These are phyloP conservation scores for Gryllus longicercus DNA, from an alignment of 2,888 invertebrate genomes.

Conservation along the genomic window DNA sequence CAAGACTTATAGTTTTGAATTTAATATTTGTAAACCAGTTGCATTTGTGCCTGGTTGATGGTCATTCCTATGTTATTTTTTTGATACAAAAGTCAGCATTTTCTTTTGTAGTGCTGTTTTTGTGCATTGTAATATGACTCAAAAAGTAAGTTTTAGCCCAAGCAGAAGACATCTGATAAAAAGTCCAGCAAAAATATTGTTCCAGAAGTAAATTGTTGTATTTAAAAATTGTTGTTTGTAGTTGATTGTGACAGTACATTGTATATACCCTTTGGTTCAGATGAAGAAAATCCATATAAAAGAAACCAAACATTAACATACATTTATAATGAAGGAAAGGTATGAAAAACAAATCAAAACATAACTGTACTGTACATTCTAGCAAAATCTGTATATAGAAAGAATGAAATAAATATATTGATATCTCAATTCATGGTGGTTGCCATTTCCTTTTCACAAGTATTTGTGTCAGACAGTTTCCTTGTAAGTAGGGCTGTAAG, in stretches of 20 bases:
- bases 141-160: neutral
- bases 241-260: constrained; percentile 20
- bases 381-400: constrained; percentile 33
- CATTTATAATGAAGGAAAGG: constrained; percentile 18
- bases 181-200: constrained; percentile 17
- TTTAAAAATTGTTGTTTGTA: constrained; percentile 21
- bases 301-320: constrained; percentile 1
- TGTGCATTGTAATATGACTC: neutral
- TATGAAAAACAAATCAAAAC: constrained; percentile 24
- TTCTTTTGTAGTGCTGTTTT: neutral
- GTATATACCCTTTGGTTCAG: neutral
- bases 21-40: neutral
- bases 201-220: constrained; percentile 3
- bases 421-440: constrained; percentile 20
- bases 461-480: too few species aligned
- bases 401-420: constrained; percentile 34
- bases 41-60: neutral
- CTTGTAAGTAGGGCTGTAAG: too few species aligned
- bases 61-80: neutral
- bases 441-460: too few species aligned
- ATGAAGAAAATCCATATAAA: neutral
- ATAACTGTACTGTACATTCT: constrained; percentile 33
- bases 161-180: neutral
- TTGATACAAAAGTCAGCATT: constrained; percentile 9
- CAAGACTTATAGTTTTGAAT: neutral